Percentiles rank a stretch among this genome's conserved stretches.
Conservation (phyloP, 1,140 invertebrate genomes). For the Lasioglossum albipes region DNA sequence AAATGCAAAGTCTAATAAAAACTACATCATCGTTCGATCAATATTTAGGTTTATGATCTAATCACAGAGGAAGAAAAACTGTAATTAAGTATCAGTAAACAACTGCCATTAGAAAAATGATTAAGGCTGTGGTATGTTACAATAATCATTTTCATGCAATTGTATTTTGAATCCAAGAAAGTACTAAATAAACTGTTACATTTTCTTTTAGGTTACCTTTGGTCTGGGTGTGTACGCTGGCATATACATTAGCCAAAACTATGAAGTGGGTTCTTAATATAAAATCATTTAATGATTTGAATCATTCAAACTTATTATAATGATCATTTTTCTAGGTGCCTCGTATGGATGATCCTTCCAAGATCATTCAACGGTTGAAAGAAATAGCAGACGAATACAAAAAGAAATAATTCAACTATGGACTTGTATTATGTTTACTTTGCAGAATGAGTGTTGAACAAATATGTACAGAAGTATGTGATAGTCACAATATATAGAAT, state of each 20-base stretch:
- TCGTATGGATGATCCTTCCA: conserved; percentile 88
- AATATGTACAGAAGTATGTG: conserved; percentile 48
- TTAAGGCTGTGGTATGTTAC: conserved; percentile 41
- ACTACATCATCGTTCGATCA: neutral
- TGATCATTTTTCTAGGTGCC: conserved; percentile 85
- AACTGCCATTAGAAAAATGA: conserved; percentile 24
- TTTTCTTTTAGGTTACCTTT: conserved; percentile 86
- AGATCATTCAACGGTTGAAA: conserved; percentile 85
- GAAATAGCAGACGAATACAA: conserved; percentile 85
- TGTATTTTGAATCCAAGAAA: neutral
- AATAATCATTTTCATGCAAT: neutral
- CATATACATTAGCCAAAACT: conserved; percentile 90
- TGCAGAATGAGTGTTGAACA: conserved; percentile 42
- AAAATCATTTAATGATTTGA: too few relatives aligned
- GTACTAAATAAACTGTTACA: conserved; percentile 10
- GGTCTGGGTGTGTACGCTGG: conserved; percentile 88
- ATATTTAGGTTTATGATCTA: neutral
- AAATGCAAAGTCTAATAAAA: neutral
- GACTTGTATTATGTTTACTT: conserved; percentile 11
- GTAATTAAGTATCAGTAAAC: neutral
- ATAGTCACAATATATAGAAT: conserved; percentile 45
- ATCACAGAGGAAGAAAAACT: neutral
- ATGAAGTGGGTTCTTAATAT: conserved; percentile 83
- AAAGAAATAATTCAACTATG: conserved; percentile 75
- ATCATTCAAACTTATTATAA: neutral